These are phyloP conservation scores for Gobionotothen gibberifrons DNA, from an alignment of 2,797 vertebrate genomes.

Conservation along the genomic window DNA sequence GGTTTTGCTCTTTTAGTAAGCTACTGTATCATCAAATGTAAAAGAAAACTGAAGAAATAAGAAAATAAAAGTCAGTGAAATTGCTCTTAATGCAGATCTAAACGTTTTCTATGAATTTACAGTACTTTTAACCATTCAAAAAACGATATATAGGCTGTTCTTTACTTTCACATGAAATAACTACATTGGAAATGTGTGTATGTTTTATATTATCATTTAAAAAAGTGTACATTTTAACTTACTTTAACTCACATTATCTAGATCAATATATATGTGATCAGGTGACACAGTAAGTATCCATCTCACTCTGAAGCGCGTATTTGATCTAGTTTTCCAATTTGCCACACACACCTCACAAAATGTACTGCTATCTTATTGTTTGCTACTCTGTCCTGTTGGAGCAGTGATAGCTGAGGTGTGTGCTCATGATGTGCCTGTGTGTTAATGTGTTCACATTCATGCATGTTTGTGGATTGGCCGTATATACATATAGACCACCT, in stretches of 20 bases:
- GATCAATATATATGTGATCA: background rate
- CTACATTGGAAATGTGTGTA: background rate
- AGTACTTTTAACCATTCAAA: background rate
- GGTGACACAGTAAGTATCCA: background rate
- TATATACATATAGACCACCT: background rate
- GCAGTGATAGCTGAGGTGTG: constrained; percentile 7
- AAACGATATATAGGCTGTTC: background rate
- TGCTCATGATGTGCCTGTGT: background rate
- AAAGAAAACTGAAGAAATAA: background rate
- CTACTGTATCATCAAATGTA: background rate
- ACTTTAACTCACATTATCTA: too few relatives aligned
- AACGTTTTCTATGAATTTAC: background rate
- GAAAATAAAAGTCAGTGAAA: background rate
- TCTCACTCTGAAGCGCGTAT: background rate
- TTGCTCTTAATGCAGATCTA: background rate
- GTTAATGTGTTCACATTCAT: background rate
- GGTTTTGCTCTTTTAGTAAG: background rate
- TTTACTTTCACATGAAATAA: background rate
- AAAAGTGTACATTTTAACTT: background rate
- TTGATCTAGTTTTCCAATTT: background rate
- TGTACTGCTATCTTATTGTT: background rate
- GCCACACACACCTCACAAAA: background rate
- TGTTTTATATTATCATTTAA: background rate
- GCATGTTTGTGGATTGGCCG: background rate
- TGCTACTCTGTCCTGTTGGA: too few relatives aligned